Base-by-base conservation (phyloP, 2,888 invertebrate species). In the Drosophila sordidapex region DNA sequence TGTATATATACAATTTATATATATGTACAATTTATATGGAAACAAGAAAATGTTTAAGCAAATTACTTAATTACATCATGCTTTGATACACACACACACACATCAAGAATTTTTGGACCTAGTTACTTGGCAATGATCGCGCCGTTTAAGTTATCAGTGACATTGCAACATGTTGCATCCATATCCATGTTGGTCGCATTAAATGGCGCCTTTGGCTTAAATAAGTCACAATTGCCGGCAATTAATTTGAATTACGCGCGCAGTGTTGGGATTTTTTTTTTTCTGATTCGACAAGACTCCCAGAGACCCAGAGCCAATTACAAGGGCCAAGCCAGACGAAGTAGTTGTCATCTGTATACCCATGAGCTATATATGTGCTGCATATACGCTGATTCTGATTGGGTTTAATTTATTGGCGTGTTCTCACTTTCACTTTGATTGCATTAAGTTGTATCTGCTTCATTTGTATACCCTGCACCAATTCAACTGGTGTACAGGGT, bases 231-330 rank as follows among this genome's bases (percentile, higher is more conserved):
- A 89, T 89, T 89, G 86, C 74, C 74, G 78, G 79, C 89, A 91
- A 89, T 91, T 89, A 91, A 91, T 89, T 89, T 87, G 77, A 90
- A 87, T 89, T 91, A 77, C 85, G 78, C 66, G 72, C 73, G 70
- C 76, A 76, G 72, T 71, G 80, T 78, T 81, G 79, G 62, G 90
- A 91, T 91, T 91, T 38, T 38, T 13, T 18, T 90, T 40, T 90
- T 64, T 70, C 59, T 54, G 63, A 78, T 67, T 80, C 69, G 81
- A 79, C 67, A 60, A 70, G 67, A 63, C 60, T 63, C 29, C 49
- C 60, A 18, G 51, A 49, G 29, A 58, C 64, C 64, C 76, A 69
- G 33, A 85, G 77, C 72, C 86, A 87, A 85, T 84, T 84, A 87
- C 81, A 81, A 86, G 79, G 82, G 72, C 74, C 82, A 67, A 62